Base-by-base conservation (phyloP, 1,140 invertebrate genomes). In the Psilanteris sp. region DNA sequence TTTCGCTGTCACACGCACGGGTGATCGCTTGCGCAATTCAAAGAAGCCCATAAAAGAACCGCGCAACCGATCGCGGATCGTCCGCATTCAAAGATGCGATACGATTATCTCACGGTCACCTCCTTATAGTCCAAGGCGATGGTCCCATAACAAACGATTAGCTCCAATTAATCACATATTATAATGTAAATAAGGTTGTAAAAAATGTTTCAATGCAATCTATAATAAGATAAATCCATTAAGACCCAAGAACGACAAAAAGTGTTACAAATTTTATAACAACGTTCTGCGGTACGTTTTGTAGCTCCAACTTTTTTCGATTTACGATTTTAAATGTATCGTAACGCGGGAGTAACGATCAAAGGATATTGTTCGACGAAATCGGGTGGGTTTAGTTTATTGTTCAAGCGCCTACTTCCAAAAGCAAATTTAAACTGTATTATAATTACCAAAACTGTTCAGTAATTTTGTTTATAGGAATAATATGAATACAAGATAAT, bases 1-100 rank as follows among this genome's bases (percentile, higher is more conserved):
- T 87, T 87, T 87, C 86, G 80, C 87, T 84, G 82, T 83, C 86
- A 82, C 73, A 80, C 75, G 73, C 43, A 66, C 36, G 54, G 36
- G 29, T 64, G 68, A 57, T 43, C 48, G 67, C 44, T 85, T 81
- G 73, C 76, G 79, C 44, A 82, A 83, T 31, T 39, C 46, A 39
- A 55, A 48, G 34, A 73, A 27, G 26, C 48, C 61, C 68, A 50
- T 72, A 39, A 68, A 46, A 66, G 68, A 61, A 18, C 37, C 43
- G 44, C 54, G 55, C 50, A 61, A 18, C 37, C 43, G 44, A 61
- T 62, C 50, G 55, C 29, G 37, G 41, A 73, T 67, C 70, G 68
- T 68, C 74, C 36, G 20, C 46, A 29, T 4, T 5, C 48, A 34
- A 20, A 64, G 41, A 57, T 62, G 57, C 29, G 44, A 22, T 43